A percentile compares a stretch with the other conserved stretches of the same genome.
phyloP scores from a whole-genome alignment of 2,797 vertebrate genomes.

The Myioborus miniatus region DNA sequence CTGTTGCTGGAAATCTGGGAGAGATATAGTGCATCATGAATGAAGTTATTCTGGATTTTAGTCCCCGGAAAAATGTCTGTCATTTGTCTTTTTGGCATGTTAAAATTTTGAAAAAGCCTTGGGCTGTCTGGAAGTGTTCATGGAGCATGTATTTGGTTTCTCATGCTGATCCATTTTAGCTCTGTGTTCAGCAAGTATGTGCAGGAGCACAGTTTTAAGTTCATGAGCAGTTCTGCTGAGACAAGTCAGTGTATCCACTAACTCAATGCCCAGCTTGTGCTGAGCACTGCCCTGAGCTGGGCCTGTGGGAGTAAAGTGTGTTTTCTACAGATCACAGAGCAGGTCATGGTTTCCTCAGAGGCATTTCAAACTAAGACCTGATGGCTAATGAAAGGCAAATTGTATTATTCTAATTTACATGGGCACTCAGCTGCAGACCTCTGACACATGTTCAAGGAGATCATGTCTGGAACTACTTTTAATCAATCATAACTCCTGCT shows the following conservation, averaged over 20 bases:
- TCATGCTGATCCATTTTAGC: not conserved
- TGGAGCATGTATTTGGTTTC: not conserved
- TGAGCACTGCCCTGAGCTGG: slow-evolving; percentile 7
- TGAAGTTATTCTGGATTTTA: not conserved
- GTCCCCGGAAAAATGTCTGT: not conserved
- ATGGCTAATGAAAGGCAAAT: slow-evolving; percentile 53
- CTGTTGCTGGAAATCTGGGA: not conserved
- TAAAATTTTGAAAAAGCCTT: not conserved
- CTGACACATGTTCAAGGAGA: slow-evolving; percentile 27
- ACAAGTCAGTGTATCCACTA: not conserved
- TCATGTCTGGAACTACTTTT: slow-evolving; percentile 46
- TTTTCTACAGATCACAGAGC: slow-evolving; percentile 23
- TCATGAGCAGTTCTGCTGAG: not conserved
- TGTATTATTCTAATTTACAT: slow-evolving; percentile 44
- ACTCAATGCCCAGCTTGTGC: not conserved
- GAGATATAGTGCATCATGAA: not conserved
- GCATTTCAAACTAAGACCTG: slow-evolving; percentile 58
- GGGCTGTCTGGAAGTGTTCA: not conserved
- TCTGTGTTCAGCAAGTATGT: not conserved
- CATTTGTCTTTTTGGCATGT: not conserved
- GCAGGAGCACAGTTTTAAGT: not conserved
- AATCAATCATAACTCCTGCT: slow-evolving; percentile 56
- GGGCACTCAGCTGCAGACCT: slow-evolving; percentile 45
- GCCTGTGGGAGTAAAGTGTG: not conserved
- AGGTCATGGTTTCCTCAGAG: not conserved